These are phyloP conservation scores for Chymomyza caudatula DNA, from an alignment of 2,888 invertebrate genomes.

Conservation along the genomic window DNA sequence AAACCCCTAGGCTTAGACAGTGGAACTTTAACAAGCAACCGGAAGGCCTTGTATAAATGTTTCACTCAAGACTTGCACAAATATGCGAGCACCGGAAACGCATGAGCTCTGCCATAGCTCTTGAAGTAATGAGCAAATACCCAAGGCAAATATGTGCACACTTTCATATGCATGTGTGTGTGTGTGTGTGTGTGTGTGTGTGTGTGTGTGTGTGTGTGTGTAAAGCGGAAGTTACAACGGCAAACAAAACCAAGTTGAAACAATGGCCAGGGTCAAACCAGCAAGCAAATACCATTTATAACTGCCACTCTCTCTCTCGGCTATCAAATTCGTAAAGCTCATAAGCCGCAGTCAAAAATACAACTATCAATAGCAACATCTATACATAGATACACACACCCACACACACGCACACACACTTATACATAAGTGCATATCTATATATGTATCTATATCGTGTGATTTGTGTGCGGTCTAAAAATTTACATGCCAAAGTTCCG, in stretches of 20 bases:
- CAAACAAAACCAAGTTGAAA: background rate
- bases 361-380: background rate
- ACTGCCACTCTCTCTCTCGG: background rate
- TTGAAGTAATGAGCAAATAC: slow-evolving; percentile 57
- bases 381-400: too few relatives aligned
- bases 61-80: slow-evolving; percentile 42
- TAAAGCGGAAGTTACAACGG: background rate
- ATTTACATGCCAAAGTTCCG: background rate
- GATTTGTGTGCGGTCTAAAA: slow-evolving; percentile 18
- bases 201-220: background rate
- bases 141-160: slow-evolving; percentile 1
- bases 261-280: background rate
- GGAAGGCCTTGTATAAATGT: slow-evolving; percentile 3
- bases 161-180: background rate
- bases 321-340: background rate
- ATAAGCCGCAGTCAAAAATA: background rate
- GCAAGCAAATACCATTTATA: slow-evolving; percentile 8
- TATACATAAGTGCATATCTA: background rate
- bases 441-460: background rate
- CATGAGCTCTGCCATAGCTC: slow-evolving; percentile 4
- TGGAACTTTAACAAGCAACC: background rate
- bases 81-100: slow-evolving; percentile 41
- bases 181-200: background rate
- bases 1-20: background rate
- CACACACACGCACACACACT: too few relatives aligned